Percentiles rank a stretch among this genome's conserved stretches.
Evolutionary conservation across 2,797 vertebrate species (phyloP).

Genomic region (Caiman crocodilus): DNA sequence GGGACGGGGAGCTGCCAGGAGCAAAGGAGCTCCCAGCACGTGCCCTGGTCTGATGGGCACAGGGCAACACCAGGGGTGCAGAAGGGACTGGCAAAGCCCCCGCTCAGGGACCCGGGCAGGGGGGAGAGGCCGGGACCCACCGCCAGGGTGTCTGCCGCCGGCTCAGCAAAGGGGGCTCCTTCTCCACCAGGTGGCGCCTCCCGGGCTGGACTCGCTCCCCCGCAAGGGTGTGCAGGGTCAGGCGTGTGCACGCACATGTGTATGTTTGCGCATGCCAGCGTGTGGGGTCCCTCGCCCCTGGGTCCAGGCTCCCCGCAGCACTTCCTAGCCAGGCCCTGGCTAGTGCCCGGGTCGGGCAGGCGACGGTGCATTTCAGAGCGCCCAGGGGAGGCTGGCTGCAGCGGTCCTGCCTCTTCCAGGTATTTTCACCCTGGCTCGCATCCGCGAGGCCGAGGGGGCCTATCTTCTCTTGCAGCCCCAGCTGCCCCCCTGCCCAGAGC

Average conservation of each 20-base stretch:
- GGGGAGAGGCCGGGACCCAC: no score
- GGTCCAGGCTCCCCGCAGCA: no score
- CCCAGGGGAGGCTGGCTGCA: rapidly evolving
- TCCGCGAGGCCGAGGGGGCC: neutral
- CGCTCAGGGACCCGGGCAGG: neutral
- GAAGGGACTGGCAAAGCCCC: neutral
- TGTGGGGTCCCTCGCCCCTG: no score
- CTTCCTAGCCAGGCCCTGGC: no score
- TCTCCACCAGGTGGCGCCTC: neutral
- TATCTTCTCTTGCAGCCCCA: neutral
- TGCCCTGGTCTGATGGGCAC: no score
- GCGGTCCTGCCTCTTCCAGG: rapidly evolving
- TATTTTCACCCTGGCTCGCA: neutral
- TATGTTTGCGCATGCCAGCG: no score
- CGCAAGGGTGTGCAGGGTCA: neutral
- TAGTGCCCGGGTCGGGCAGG: neutral
- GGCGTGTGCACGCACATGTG: neutral
- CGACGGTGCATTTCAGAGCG: neutral
- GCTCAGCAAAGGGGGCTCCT: neutral
- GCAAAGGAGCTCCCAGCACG: no score
- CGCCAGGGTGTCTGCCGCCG: neutral
- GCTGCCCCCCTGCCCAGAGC: rapidly evolving
- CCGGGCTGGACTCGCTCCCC: neutral
- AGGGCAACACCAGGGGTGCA: neutral
- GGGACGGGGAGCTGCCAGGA: neutral